Conservation (phyloP, 1,140 invertebrate species). For the Harpegnathos saltator region DNA sequence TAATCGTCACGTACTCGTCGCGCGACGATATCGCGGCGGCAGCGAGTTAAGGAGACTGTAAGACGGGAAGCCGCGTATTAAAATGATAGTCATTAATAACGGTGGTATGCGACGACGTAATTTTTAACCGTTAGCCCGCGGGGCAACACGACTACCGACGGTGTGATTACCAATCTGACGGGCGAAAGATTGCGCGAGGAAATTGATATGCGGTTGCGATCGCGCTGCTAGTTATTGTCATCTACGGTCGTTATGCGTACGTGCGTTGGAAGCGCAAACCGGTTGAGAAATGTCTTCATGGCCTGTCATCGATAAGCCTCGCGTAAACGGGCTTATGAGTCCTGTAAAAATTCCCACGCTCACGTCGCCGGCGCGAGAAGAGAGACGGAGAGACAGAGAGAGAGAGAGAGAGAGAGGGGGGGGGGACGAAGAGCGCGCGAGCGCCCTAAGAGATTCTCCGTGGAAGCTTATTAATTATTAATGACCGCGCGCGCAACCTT, state of each 20-base stretch:
- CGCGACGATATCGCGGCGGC: conserved; percentile 28
- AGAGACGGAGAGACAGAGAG: not conserved
- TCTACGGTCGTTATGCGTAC: conserved; percentile 73
- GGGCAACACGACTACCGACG: conserved; percentile 43
- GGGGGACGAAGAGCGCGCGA: too few species aligned
- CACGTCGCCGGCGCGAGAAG: too few species aligned
- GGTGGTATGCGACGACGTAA: conserved; percentile 52
- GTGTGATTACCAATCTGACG: conserved; percentile 70
- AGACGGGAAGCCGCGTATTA: conserved; percentile 71
- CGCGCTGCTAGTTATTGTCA: conserved; percentile 72
- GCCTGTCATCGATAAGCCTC: conserved; percentile 65
- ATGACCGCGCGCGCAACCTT: not conserved
- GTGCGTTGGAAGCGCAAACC: conserved; percentile 65
- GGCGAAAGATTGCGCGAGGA: conserved; percentile 21
- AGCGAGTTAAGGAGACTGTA: conserved; percentile 50
- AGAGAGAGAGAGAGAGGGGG: not conserved
- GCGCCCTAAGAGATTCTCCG: conserved; percentile 7
- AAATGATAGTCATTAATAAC: conserved; percentile 73
- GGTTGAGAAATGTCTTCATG: conserved; percentile 72
- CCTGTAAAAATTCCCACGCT: conserved; percentile 62
- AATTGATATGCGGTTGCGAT: conserved; percentile 71
- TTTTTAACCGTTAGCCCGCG: conserved; percentile 71
- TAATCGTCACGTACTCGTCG: conserved; percentile 62
- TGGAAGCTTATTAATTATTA: conserved; percentile 46
- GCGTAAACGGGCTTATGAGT: conserved; percentile 67